These are phyloP conservation scores for Clanis bilineata DNA, from an alignment of 2,888 invertebrate genomes.

Conservation along the genomic window DNA sequence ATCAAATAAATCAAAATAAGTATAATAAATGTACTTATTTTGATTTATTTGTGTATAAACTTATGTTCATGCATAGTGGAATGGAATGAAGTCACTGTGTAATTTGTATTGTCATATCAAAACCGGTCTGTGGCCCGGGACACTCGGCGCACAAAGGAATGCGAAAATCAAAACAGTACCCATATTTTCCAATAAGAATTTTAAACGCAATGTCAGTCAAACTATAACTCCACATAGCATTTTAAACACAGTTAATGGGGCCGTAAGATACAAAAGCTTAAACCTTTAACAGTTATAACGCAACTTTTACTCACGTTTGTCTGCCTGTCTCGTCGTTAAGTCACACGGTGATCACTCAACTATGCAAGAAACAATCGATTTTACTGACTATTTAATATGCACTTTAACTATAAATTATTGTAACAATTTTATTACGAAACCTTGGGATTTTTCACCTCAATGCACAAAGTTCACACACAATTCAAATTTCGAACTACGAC, in stretches of 20 bases:
- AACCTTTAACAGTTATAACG: slow-evolving; percentile 57
- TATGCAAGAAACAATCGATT: slow-evolving; percentile 54
- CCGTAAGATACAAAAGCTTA: slow-evolving; percentile 34
- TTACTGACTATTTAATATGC: slow-evolving; percentile 26
- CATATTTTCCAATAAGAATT: slow-evolving; percentile 17
- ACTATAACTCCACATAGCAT: slow-evolving; percentile 34
- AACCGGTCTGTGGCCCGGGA: slow-evolving; percentile 26
- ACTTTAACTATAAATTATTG: not conserved
- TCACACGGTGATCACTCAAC: slow-evolving; percentile 62
- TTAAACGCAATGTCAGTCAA: slow-evolving; percentile 36
- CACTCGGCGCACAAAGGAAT: slow-evolving; percentile 38
- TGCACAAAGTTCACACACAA: slow-evolving; percentile 62
- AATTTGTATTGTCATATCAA: slow-evolving; percentile 30
- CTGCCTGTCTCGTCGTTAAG: slow-evolving; percentile 50
- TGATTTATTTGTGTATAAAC: too few species aligned
- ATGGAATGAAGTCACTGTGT: slow-evolving; percentile 24
- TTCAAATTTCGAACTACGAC: slow-evolving; percentile 68
- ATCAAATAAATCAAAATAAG: too few species aligned
- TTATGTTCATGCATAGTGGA: slow-evolving; percentile 5
- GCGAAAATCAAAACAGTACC: slow-evolving; percentile 38
- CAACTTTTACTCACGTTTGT: slow-evolving; percentile 72
- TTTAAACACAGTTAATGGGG: slow-evolving; percentile 41
- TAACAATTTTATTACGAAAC: slow-evolving; percentile 6
- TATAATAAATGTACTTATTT: too few species aligned
- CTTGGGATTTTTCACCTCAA: slow-evolving; percentile 49